phyloP scores from a whole-genome alignment of 2,113 vertebrate genomes.

The Thalassarche chlororhynchos region DNA sequence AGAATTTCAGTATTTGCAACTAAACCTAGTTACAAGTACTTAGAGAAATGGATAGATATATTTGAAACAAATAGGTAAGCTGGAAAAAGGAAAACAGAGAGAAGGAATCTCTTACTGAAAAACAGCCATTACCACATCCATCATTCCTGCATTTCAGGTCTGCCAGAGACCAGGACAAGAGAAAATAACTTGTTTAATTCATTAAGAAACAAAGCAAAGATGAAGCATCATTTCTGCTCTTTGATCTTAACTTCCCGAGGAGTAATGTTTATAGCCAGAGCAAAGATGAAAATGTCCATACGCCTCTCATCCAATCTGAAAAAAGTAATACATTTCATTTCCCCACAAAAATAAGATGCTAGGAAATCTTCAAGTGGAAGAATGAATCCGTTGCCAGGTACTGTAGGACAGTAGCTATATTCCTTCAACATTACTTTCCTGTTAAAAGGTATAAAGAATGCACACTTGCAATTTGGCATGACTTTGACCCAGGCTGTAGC shows the following conservation, averaged over 20 bases:
- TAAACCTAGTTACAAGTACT: background rate
- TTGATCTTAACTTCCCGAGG: background rate
- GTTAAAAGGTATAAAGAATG: background rate
- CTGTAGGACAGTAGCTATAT: background rate
- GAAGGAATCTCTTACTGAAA: background rate
- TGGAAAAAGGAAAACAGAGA: background rate
- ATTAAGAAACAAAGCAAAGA: background rate
- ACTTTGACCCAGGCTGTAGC: background rate
- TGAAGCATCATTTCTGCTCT: background rate
- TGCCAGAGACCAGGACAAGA: background rate
- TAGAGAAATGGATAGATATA: background rate
- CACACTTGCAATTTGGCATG: background rate
- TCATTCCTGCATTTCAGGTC: background rate
- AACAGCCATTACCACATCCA: background rate
- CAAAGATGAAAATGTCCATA: background rate
- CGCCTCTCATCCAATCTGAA: background rate
- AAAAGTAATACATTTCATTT: background rate
- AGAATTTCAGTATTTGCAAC: background rate
- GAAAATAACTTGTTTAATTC: background rate
- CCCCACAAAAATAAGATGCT: background rate
- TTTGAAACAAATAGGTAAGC: background rate
- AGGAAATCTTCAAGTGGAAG: background rate
- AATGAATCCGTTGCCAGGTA: background rate
- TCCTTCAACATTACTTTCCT: background rate
- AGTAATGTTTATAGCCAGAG: background rate